phyloP scores from a whole-genome alignment of 2,113 vertebrate genomes.

The Strigops habroptila region DNA sequence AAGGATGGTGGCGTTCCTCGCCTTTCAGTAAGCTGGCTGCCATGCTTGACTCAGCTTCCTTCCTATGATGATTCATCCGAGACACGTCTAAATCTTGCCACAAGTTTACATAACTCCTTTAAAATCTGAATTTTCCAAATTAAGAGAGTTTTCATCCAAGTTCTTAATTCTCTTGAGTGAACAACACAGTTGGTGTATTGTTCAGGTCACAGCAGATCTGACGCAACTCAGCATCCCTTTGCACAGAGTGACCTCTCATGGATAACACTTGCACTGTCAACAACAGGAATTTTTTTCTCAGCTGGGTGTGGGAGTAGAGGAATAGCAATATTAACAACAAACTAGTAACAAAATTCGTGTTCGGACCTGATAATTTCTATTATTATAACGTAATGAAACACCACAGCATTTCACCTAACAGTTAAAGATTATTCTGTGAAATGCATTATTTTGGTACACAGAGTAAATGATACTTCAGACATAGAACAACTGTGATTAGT shows the following conservation, averaged over 20 bases:
- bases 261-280: not conserved
- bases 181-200: not conserved
- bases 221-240: not conserved
- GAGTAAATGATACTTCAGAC: not conserved
- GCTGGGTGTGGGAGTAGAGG: not conserved
- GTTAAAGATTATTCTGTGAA: not conserved
- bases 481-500: not conserved
- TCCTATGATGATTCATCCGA: not conserved
- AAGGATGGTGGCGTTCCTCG: not conserved
- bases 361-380: not conserved
- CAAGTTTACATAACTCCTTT: not conserved
- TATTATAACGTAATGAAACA: accelerated
- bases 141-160: not conserved
- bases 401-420: not conserved
- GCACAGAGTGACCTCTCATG: not conserved
- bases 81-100: not conserved
- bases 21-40: not conserved
- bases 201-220: accelerated
- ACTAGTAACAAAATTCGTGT: not conserved
- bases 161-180: not conserved
- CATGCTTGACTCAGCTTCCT: not conserved
- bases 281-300: not conserved
- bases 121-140: not conserved
- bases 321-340: not conserved
- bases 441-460: not conserved